These are phyloP conservation scores for Lasioglossum pauxillum DNA, from an alignment of 2,888 invertebrate genomes.

Conservation along the genomic window DNA sequence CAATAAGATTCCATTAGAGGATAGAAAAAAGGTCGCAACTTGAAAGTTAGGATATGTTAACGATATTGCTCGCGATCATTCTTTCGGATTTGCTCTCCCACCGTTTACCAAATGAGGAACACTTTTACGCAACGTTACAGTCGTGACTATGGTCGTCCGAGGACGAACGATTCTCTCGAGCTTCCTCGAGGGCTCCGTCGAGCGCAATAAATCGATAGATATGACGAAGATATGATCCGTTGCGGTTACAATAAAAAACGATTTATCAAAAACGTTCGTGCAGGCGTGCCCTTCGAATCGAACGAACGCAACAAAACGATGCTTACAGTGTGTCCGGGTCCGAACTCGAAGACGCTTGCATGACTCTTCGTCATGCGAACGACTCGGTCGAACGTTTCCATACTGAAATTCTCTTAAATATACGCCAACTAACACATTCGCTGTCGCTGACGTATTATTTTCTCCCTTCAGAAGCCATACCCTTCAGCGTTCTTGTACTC, in stretches of 20 bases:
- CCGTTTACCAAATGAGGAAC: conserved; percentile 38
- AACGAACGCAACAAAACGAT: conserved; percentile 35
- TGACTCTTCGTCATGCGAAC: conserved; percentile 31
- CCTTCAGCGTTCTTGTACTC: neutral
- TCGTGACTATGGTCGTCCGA: conserved; percentile 25
- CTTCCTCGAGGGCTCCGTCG: conserved; percentile 17
- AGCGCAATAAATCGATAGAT: conserved; percentile 44
- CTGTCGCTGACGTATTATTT: neutral
- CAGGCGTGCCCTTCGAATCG: conserved; percentile 54
- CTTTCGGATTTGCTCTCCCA: conserved; percentile 42
- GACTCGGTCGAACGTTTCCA: conserved; percentile 55
- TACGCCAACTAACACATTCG: conserved; percentile 10
- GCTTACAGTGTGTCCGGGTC: conserved; percentile 12
- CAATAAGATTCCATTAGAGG: conserved; percentile 57
- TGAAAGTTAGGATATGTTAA: conserved; percentile 58
- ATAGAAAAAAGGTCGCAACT: conserved; percentile 62
- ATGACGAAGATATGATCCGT: conserved; percentile 51
- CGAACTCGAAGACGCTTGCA: conserved; percentile 24
- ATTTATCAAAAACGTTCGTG: conserved; percentile 49
- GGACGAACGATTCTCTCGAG: conserved; percentile 2
- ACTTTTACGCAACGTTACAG: conserved; percentile 18
- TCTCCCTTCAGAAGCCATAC: neutral
- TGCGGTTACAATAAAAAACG: conserved; percentile 39
- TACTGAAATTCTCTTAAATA: conserved; percentile 14
- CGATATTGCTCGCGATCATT: conserved; percentile 57